Conservation (phyloP, 2,888 invertebrate genomes). For the Tuberolachnus salignus region DNA sequence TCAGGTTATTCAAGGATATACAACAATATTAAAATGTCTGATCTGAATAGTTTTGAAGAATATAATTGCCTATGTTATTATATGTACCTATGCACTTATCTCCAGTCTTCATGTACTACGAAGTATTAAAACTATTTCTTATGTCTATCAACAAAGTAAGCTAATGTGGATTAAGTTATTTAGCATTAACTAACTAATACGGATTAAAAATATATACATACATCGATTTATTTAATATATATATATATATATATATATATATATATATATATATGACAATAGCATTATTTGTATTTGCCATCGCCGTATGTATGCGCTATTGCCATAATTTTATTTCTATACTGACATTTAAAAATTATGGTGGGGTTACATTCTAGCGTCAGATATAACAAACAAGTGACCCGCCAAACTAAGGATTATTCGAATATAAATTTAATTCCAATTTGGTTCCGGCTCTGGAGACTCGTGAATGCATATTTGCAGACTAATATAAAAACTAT, state of each 20-base stretch:
- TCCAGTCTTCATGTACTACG: too few relatives aligned
- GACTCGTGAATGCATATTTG: not conserved
- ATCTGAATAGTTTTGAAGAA: too few relatives aligned
- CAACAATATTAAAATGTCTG: too few relatives aligned
- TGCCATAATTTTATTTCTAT: constrained; percentile 1
- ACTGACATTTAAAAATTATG: not conserved
- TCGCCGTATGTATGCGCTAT: not conserved
- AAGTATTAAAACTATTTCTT: too few relatives aligned
- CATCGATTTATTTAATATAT: too few relatives aligned
- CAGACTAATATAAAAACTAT: not conserved
- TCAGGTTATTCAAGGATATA: too few relatives aligned
- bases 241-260: not conserved
- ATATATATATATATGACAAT: not conserved
- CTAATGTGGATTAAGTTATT: too few relatives aligned
- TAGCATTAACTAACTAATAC: too few relatives aligned
- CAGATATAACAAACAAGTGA: constrained; percentile 9
- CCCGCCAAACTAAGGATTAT: constrained; percentile 23
- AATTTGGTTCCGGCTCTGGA: constrained; percentile 34
- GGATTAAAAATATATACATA: not conserved
- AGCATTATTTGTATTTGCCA: not conserved
- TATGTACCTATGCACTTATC: too few relatives aligned
- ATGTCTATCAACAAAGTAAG: too few relatives aligned
- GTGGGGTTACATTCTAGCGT: constrained; percentile 20
- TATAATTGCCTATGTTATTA: too few relatives aligned
- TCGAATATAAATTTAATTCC: constrained; percentile 31